These are phyloP conservation scores for Heliconius cydno DNA, from an alignment of 2,888 invertebrate species.

Conservation along the genomic window DNA sequence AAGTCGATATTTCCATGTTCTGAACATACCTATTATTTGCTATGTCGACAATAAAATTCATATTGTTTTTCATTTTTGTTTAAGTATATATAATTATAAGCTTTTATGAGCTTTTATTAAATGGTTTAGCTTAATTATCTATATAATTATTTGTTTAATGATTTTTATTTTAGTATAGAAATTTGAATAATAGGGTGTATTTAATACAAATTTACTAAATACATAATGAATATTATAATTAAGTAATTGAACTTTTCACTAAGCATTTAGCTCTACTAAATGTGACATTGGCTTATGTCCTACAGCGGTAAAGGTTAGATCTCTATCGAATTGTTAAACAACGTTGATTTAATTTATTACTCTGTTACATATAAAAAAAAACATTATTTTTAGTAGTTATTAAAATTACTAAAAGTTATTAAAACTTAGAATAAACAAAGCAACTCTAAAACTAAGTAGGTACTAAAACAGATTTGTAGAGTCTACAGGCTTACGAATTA, in stretches of 20 bases:
- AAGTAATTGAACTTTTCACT: background rate
- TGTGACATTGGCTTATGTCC: background rate
- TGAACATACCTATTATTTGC: slow-evolving; percentile 14
- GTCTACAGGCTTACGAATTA: background rate
- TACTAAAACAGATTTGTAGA: background rate
- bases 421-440: background rate
- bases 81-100: background rate
- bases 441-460: background rate
- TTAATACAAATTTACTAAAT: background rate
- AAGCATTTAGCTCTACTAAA: background rate
- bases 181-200: background rate
- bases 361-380: background rate
- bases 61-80: slow-evolving; percentile 4
- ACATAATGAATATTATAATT: background rate
- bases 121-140: background rate
- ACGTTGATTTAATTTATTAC: background rate
- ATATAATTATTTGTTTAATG: too few relatives aligned
- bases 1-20: slow-evolving; percentile 46
- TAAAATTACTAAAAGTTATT: background rate
- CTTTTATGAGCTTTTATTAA: background rate
- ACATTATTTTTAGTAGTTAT: background rate
- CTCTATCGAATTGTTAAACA: background rate
- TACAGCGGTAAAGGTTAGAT: slow-evolving; percentile 1
- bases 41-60: background rate
- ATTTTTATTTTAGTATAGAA: background rate